These are phyloP conservation scores for Syngnathus floridae DNA, from an alignment of 2,113 vertebrate genomes.

Conservation along the genomic window DNA sequence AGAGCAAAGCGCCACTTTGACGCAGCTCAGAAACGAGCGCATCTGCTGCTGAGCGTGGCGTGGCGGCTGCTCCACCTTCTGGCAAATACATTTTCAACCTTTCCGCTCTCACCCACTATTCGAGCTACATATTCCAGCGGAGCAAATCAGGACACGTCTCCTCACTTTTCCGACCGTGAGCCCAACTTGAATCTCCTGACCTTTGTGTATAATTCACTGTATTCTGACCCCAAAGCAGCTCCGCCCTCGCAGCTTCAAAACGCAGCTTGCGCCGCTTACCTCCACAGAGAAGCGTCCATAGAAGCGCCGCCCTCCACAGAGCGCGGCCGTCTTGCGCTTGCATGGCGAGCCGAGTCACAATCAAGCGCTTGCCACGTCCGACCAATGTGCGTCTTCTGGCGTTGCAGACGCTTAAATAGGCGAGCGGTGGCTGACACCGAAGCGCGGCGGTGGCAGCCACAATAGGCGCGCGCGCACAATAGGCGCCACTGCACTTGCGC, in stretches of 20 bases:
- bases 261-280: constrained; percentile 33
- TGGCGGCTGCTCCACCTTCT: no score
- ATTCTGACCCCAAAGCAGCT: background rate
- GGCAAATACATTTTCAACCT: no score
- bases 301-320: constrained; percentile 6
- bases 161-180: no score
- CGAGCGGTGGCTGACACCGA: constrained; percentile 5
- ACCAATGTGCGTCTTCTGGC: background rate
- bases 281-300: constrained; percentile 16
- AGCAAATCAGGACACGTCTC: no score
- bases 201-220: no score
- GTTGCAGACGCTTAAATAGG: constrained; percentile 39
- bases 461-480: constrained; percentile 2
- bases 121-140: no score
- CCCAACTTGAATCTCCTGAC: no score
- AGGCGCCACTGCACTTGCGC: background rate
- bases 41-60: no score
- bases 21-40: background rate
- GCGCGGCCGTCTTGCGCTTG: background rate
- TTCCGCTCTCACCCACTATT: no score
- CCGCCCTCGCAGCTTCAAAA: no score
- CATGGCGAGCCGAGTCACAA: background rate
- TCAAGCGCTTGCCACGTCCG: background rate
- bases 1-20: background rate
- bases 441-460: background rate